Conservation (phyloP, 2,797 vertebrate species). For the Thalassophryne amazonica region DNA sequence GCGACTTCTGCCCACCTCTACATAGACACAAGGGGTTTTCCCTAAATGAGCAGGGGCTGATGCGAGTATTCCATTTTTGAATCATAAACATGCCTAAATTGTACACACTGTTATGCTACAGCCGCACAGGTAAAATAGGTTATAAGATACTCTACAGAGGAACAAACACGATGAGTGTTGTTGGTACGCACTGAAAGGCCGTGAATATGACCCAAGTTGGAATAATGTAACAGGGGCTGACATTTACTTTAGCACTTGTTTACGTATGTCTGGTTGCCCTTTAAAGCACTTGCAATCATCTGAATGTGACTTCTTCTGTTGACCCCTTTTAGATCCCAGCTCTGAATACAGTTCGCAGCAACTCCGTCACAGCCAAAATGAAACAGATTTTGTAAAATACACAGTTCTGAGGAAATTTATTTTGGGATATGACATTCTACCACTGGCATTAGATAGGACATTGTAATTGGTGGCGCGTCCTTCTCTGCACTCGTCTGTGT, state of each 20-base stretch:
- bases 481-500: constrained; percentile 27
- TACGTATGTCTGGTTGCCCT: constrained; percentile 40
- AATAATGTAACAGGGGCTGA: constrained; percentile 49
- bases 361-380: not conserved
- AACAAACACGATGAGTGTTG: constrained; percentile 10
- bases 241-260: constrained; percentile 56
- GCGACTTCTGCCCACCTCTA: too few relatives aligned
- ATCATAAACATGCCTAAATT: too few relatives aligned
- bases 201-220: constrained; percentile 40
- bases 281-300: constrained; percentile 47
- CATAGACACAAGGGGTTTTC: too few relatives aligned
- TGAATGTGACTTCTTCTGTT: constrained; percentile 26
- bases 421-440: constrained; percentile 10
- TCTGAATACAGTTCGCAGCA: constrained; percentile 3
- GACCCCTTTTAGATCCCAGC: constrained; percentile 36
- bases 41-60: too few relatives aligned
- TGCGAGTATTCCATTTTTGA: too few relatives aligned
- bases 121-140: too few relatives aligned
- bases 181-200: constrained; percentile 24
- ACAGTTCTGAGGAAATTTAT: not conserved
- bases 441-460: constrained; percentile 5
- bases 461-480: constrained; percentile 25
- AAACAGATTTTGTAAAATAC: constrained; percentile 2
- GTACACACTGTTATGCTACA: too few relatives aligned
- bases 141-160: too few relatives aligned